Percentiles rank a stretch among this genome's conserved stretches.
Evolutionary conservation across 2,888 invertebrate species (phyloP).

Genomic region (Folsomia manolachei): DNA sequence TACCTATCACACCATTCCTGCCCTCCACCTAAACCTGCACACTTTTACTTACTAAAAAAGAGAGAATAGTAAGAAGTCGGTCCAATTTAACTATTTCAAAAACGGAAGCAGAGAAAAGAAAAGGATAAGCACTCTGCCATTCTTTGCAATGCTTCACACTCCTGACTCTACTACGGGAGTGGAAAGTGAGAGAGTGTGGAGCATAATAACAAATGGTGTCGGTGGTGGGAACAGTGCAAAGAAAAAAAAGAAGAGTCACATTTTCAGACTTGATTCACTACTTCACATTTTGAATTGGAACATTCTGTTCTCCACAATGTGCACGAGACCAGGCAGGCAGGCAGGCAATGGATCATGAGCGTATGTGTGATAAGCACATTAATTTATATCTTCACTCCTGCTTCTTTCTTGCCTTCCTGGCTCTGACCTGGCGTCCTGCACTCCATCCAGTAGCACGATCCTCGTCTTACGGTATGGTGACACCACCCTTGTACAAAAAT

Average conservation of each 20-base stretch:
- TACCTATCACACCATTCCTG: too few species aligned
- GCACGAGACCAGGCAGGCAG: not conserved
- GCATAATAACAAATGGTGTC: not conserved
- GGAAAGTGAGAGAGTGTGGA: not conserved
- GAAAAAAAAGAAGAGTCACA: not conserved
- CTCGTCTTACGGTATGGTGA: too few species aligned
- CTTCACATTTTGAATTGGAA: not conserved
- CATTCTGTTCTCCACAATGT: not conserved
- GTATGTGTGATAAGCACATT: conserved; percentile 2
- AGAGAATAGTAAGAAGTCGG: not conserved
- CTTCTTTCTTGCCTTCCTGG: not conserved
- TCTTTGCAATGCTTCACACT: not conserved
- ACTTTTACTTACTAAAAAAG: not conserved
- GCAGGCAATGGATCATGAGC: conserved; percentile 7
- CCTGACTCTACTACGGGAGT: too few species aligned
- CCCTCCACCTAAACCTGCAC: not conserved
- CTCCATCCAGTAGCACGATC: too few species aligned
- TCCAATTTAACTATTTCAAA: not conserved
- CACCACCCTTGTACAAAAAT: too few species aligned
- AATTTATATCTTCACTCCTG: not conserved
- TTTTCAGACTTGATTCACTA: not conserved
- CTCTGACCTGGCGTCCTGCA: too few species aligned
- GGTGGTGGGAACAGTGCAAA: not conserved
- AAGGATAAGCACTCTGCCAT: not conserved
- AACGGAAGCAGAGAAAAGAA: not conserved